Evolutionary conservation across 1,140 invertebrate species (phyloP), one percentile per base, ranked within the genome.

Genomic region (Drosophila aff.): DNA sequence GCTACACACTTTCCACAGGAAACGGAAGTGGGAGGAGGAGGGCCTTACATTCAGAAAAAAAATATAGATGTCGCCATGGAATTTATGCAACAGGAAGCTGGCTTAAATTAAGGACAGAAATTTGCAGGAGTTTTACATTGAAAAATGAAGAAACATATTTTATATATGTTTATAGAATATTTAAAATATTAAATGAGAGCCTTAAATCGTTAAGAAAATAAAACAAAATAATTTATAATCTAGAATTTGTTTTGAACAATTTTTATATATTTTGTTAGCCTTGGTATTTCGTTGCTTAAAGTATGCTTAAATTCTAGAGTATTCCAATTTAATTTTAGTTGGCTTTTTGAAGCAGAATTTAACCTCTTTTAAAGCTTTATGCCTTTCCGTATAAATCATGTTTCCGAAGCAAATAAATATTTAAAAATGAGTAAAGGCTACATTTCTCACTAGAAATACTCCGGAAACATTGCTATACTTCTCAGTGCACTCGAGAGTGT

Each of bases 1-100:
- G 84, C 84, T 89, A 89, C 73, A 89, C 66, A 89, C 66, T 80
- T 82, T 79, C 76, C 53, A 65, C 53, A 23, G 68, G 43, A 72
- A 73, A 73, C 67, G 46, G 69, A 41, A 73, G 40, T 10, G 65
- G 61, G 41, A 40, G 49, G 52, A 31, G 31, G 60, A 3, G 6
- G n/a, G 41, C 53, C 38, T 53, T 55, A 55, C 53, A 40, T 55
- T 16, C 8, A 55, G 21, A 55, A 55, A 55, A 55, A 55, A 55
- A 31, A 18, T 55, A 23, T 38, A 38, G 18, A 55, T 55, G 52
- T 38, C 18, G 4, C 33, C 7, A 16, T 21, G 21, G 31, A 36
- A 13, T 38, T 38, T 16, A 36, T 23, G 21, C 18, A 55, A 16
- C 15, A 33, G 15, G 21, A 55, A 33, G 11, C 15, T 36, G 8